phyloP scores from a whole-genome alignment of 2,888 invertebrate genomes.

The Leuctra nigra region DNA sequence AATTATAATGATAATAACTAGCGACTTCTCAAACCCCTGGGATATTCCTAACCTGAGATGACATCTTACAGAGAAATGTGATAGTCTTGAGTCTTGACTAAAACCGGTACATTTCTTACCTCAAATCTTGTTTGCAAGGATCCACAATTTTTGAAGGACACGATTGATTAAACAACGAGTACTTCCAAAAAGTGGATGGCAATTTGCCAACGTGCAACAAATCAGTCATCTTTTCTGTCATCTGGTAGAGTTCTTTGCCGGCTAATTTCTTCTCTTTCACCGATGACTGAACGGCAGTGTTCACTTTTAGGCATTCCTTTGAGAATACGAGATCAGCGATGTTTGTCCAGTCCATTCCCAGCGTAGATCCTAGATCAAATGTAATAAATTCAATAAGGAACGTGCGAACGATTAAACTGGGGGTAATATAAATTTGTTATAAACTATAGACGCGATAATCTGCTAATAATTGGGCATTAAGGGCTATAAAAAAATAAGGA shows the following conservation, averaged over 20 bases:
- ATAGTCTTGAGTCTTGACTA: neutral
- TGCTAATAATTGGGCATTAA: too few relatives aligned
- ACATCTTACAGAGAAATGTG: too few relatives aligned
- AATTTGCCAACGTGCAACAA: constrained; percentile 44
- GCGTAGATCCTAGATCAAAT: constrained; percentile 39
- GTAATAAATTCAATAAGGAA: neutral
- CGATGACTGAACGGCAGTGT: constrained; percentile 33
- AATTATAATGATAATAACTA: too few relatives aligned
- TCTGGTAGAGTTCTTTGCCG: constrained; percentile 44
- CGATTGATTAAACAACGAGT: constrained; percentile 45
- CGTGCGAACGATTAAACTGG: too few relatives aligned
- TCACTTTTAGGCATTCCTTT: constrained; percentile 39
- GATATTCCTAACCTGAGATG: too few relatives aligned
- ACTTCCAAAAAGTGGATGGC: constrained; percentile 43
- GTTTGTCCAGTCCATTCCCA: constrained; percentile 52
- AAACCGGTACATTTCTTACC: constrained; percentile 37
- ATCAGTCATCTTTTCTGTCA: constrained; percentile 44
- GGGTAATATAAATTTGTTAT: too few relatives aligned
- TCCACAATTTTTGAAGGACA: constrained; percentile 45
- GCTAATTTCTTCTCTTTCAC: constrained; percentile 43
- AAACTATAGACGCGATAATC: too few relatives aligned
- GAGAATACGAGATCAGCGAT: constrained; percentile 49
- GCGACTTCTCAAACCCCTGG: too few relatives aligned
- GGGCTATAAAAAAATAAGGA: too few relatives aligned
- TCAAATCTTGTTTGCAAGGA: constrained; percentile 44